Evolutionary conservation across 2,113 vertebrate species (phyloP).

Genomic region (Tenrec ecaudatus): DNA sequence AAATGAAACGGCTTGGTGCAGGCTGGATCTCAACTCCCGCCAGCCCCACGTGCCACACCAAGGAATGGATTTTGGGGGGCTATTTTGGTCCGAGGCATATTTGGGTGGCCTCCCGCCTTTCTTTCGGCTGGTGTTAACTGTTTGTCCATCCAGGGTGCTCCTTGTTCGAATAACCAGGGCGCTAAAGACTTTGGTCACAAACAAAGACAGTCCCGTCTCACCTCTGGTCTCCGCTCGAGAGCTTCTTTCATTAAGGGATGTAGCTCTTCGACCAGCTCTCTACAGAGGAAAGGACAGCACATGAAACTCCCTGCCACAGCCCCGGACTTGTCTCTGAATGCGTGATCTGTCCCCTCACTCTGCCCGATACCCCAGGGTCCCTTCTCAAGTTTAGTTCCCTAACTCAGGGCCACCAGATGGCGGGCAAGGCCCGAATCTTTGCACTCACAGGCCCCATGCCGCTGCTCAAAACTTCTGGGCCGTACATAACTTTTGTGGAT

Average conservation of each 20-base stretch:
- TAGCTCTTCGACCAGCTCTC: conserved; percentile 98
- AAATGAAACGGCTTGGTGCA: too few relatives aligned
- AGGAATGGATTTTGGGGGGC: too few relatives aligned
- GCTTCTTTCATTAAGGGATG: conserved; percentile 99
- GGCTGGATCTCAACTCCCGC: too few relatives aligned
- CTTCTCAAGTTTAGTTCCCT: too few relatives aligned
- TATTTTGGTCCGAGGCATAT: neutral
- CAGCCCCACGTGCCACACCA: too few relatives aligned
- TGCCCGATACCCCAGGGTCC: too few relatives aligned
- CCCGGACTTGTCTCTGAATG: too few relatives aligned
- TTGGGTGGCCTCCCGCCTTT: neutral
- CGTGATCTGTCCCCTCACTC: too few relatives aligned
- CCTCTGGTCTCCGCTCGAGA: conserved; percentile 97
- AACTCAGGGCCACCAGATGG: too few relatives aligned
- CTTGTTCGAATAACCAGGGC: neutral
- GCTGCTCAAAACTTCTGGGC: neutral
- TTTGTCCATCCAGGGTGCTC: neutral
- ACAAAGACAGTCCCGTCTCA: conserved; percentile 79
- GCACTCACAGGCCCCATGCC: too few relatives aligned
- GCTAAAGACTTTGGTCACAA: neutral
- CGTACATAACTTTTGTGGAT: neutral
- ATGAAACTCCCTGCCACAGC: too few relatives aligned
- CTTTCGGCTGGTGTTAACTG: neutral
- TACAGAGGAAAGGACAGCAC: conserved; percentile 72
- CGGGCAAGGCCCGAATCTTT: too few relatives aligned